A percentile compares a stretch with the other conserved stretches of the same genome.
phyloP scores from a whole-genome alignment of 2,113 vertebrate genomes.

The Opisthocomus hoazin region DNA sequence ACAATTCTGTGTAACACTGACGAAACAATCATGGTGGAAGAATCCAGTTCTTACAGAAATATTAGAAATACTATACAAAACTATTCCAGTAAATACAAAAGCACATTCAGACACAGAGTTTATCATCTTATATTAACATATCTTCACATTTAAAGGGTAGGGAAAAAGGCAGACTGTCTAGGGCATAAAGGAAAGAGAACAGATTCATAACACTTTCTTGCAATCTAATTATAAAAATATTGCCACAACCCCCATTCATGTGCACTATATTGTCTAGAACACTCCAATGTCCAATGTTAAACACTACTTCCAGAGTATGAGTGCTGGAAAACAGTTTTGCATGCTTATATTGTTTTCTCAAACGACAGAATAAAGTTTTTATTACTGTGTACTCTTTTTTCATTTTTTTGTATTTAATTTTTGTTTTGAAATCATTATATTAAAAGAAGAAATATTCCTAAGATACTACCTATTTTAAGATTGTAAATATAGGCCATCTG shows the following conservation, averaged over 20 bases:
- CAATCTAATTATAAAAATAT: neutral
- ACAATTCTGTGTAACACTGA: neutral
- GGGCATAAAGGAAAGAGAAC: neutral
- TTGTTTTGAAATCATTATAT: neutral
- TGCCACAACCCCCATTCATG: neutral
- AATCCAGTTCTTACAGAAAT: conserved; percentile 17
- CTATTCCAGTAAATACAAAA: conserved; percentile 5
- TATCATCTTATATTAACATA: neutral
- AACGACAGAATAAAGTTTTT: neutral
- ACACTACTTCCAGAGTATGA: neutral
- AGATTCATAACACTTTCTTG: neutral
- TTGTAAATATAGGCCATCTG: neutral
- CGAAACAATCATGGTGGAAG: conserved; percentile 34
- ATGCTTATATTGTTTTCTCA: neutral
- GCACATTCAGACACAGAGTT: neutral
- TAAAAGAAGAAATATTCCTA: neutral
- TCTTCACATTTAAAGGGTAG: neutral
- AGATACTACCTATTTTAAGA: neutral
- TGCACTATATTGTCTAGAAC: neutral
- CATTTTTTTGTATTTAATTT: neutral
- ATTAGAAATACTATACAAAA: conserved; percentile 24
- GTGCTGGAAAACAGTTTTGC: neutral
- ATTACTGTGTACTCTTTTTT: neutral
- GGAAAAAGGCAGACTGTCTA: neutral
- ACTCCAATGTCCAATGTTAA: neutral